Evolutionary conservation across 1,140 invertebrate species (phyloP).

Genomic region (Neodiprion pinetum): DNA sequence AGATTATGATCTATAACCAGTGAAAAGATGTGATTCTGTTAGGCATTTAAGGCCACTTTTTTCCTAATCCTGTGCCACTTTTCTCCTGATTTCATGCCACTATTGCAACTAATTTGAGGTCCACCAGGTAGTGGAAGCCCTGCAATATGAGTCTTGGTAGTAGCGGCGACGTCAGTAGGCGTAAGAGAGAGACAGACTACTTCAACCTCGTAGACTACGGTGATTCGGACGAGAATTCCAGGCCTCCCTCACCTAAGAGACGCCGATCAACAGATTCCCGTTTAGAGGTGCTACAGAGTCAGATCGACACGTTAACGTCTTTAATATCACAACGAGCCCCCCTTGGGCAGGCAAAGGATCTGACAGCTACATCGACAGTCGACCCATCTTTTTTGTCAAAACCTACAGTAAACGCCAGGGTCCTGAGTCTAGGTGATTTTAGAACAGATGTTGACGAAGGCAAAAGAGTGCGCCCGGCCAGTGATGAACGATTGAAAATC

Average conservation of each 20-base stretch:
- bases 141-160: too few relatives aligned
- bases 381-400: background rate
- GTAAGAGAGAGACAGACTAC: background rate
- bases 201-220: background rate
- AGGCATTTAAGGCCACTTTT: too few relatives aligned
- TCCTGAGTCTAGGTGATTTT: conserved; percentile 17
- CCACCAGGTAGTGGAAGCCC: too few relatives aligned
- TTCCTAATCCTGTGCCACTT: too few relatives aligned
- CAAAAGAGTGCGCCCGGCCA: conserved; percentile 16
- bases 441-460: conserved; percentile 25
- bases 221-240: background rate
- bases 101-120: too few relatives aligned
- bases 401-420: background rate
- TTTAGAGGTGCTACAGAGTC: background rate
- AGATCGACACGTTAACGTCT: background rate
- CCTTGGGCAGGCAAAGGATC: background rate
- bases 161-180: too few relatives aligned
- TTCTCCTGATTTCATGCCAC: too few relatives aligned
- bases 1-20: too few relatives aligned
- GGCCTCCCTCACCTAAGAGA: background rate
- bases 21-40: too few relatives aligned
- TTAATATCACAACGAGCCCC: background rate
- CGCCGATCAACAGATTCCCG: background rate
- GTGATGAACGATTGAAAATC: conserved; percentile 15
- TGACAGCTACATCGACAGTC: background rate